Evolutionary conservation across 2,797 vertebrate species (phyloP).

Genomic region (Manis pentadactyla): DNA sequence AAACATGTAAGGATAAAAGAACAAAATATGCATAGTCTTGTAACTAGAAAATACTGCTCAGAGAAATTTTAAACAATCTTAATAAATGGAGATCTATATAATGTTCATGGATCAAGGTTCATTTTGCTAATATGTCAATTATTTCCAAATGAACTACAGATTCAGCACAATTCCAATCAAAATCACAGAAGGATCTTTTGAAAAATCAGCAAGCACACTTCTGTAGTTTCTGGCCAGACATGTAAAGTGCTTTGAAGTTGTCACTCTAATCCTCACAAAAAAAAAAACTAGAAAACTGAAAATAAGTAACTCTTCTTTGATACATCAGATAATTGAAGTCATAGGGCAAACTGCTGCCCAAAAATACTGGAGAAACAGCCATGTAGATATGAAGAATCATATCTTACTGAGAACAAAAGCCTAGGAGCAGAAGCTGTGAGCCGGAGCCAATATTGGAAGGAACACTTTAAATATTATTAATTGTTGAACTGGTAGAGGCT

Average conservation of each 20-base stretch:
- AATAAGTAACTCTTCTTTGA: not conserved
- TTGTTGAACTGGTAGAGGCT: not conserved
- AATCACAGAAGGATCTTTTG: not conserved
- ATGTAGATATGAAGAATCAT: not conserved
- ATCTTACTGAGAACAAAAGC: not conserved
- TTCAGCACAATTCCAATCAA: not conserved
- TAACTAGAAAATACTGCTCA: not conserved
- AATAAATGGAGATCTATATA: not conserved
- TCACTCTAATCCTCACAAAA: not conserved
- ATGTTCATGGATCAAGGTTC: not conserved
- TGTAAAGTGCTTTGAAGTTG: not conserved
- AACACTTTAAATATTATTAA: not conserved
- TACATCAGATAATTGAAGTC: not conserved
- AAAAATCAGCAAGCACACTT: not conserved
- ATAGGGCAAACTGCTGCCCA: not conserved
- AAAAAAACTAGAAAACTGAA: not conserved
- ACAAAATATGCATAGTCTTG: not conserved
- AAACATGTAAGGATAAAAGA: not conserved
- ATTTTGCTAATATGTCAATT: not conserved
- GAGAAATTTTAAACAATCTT: not conserved
- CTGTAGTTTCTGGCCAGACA: not conserved
- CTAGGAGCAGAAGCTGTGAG: not conserved
- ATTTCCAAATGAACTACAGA: not conserved
- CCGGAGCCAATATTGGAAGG: not conserved
- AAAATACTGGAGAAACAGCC: not conserved